phyloP scores from a whole-genome alignment of 1,140 invertebrate species.

The Branchinecta lynchi region DNA sequence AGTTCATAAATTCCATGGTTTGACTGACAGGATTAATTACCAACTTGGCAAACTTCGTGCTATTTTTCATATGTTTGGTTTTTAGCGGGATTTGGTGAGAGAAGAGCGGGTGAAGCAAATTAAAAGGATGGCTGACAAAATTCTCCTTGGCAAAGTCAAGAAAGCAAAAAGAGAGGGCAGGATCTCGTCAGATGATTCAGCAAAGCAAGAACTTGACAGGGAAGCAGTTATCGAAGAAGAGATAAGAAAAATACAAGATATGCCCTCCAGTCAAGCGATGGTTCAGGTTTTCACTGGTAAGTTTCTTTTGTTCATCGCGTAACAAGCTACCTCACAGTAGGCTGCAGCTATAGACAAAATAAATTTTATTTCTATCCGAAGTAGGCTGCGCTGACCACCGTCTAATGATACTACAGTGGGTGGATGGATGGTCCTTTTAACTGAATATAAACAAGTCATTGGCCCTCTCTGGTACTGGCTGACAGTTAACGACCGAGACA shows the following conservation, averaged over 20 bases:
- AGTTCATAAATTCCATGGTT: too few relatives aligned
- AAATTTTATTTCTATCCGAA: too few relatives aligned
- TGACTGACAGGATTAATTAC: too few relatives aligned
- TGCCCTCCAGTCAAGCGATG: slow-evolving; percentile 27
- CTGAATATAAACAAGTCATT: too few relatives aligned
- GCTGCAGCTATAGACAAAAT: too few relatives aligned
- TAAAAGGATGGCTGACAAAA: neutral
- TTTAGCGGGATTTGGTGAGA: neutral
- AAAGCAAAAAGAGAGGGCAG: neutral
- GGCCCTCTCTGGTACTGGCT: too few relatives aligned
- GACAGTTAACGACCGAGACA: too few relatives aligned
- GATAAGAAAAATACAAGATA: slow-evolving; percentile 21
- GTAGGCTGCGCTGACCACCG: too few relatives aligned
- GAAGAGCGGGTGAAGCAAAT: neutral
- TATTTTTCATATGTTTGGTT: neutral
- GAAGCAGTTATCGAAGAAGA: slow-evolving; percentile 26
- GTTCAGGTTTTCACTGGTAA: slow-evolving; percentile 30
- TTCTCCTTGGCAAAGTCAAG: neutral
- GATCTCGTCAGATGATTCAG: neutral
- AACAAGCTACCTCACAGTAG: too few relatives aligned
- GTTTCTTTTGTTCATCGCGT: neutral
- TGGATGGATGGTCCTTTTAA: too few relatives aligned
- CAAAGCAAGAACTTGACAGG: neutral
- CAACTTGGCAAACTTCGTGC: too few relatives aligned
- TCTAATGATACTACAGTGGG: too few relatives aligned